Percentiles rank a stretch among this genome's conserved stretches.
These are phyloP conservation scores for Bicyclus anynana DNA, from an alignment of 1,140 invertebrate species.

Conservation along the genomic window DNA sequence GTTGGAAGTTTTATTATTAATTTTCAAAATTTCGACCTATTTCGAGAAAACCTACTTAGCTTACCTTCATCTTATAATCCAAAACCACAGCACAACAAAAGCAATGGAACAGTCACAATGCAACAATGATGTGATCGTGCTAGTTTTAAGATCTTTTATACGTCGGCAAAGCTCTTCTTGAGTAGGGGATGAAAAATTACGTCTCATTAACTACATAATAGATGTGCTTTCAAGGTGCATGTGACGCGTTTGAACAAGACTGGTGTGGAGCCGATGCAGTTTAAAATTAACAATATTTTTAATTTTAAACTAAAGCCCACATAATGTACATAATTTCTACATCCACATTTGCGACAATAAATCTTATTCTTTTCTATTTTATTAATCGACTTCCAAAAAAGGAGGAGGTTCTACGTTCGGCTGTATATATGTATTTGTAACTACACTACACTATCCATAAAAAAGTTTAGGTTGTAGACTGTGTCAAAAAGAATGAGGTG, in stretches of 20 bases:
- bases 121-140: slow-evolving; percentile 22
- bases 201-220: slow-evolving; percentile 43
- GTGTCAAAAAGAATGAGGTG: too few relatives aligned
- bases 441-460: too few relatives aligned
- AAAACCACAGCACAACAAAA: slow-evolving; percentile 9
- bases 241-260: not conserved
- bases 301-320: too few relatives aligned
- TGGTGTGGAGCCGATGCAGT: not conserved
- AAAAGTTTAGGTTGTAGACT: too few relatives aligned
- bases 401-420: too few relatives aligned
- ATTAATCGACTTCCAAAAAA: too few relatives aligned
- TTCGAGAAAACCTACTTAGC: slow-evolving; percentile 9
- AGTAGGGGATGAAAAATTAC: slow-evolving; percentile 52
- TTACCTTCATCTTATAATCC: slow-evolving; percentile 29
- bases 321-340: too few relatives aligned
- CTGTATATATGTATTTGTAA: too few relatives aligned
- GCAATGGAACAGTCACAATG: not conserved
- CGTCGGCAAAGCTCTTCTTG: not conserved
- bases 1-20: too few relatives aligned
- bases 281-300: not conserved
- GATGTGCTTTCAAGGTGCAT: slow-evolving; percentile 39
- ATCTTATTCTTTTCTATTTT: too few relatives aligned
- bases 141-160: slow-evolving; percentile 42
- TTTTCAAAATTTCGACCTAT: too few relatives aligned
- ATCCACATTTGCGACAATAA: too few relatives aligned